Conservation (phyloP, 2,113 vertebrate genomes). For the Callospermophilus lateralis region DNA sequence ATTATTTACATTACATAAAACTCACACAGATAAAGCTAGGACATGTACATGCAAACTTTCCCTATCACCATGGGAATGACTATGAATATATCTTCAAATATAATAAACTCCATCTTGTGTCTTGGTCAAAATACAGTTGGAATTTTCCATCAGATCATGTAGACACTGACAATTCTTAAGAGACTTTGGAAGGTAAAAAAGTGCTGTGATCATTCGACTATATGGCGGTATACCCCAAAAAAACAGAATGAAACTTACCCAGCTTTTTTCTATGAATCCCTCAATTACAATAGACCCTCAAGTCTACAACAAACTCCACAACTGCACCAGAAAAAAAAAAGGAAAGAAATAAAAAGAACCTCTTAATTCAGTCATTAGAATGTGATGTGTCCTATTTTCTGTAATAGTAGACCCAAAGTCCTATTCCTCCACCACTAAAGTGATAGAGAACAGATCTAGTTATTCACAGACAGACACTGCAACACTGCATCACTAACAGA, state of each 20-base stretch:
- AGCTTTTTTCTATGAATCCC: not conserved
- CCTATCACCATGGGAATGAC: not conserved
- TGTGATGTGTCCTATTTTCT: not conserved
- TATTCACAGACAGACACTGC: not conserved
- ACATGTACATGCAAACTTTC: not conserved
- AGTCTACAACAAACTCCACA: not conserved
- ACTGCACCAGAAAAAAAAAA: not conserved
- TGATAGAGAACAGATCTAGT: not conserved
- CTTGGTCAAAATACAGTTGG: not conserved
- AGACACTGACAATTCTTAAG: not conserved
- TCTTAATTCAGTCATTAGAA: not conserved
- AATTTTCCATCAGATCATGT: not conserved
- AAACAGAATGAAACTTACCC: not conserved
- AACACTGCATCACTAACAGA: not conserved
- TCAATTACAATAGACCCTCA: not conserved
- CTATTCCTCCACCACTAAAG: not conserved
- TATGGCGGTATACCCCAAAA: not conserved
- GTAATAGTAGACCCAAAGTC: not conserved
- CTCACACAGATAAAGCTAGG: not conserved
- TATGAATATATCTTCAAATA: not conserved
- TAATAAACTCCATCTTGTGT: not conserved
- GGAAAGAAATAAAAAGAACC: not conserved
- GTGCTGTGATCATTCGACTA: not conserved
- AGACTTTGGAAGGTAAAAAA: not conserved
- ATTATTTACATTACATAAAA: constrained; percentile 32